Evolutionary conservation across 2,888 invertebrate species (phyloP).

Genomic region (Digitonthophagus gazella): DNA sequence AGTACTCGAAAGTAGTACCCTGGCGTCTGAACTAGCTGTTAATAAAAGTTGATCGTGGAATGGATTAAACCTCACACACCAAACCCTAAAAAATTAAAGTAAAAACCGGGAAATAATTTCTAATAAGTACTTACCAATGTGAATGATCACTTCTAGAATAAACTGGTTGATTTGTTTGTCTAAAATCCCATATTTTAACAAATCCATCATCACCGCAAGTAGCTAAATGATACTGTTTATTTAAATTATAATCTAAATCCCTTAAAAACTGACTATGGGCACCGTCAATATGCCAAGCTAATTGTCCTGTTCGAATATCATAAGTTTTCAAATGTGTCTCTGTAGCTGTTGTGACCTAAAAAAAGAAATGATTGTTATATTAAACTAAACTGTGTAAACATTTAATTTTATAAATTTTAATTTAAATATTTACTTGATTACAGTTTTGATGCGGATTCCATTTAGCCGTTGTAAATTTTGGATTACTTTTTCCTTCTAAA

Average conservation of each 20-base stretch:
- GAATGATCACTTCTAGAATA: slow-evolving; percentile 81
- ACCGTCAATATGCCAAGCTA: slow-evolving; percentile 75
- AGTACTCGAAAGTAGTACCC: slow-evolving; percentile 84
- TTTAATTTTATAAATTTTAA: not conserved
- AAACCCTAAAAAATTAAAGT: slow-evolving; percentile 63
- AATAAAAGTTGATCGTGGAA: slow-evolving; percentile 95
- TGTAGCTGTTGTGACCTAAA: slow-evolving; percentile 78
- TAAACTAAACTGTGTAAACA: not conserved
- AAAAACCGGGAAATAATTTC: no score
- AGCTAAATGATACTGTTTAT: slow-evolving; percentile 90
- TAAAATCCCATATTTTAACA: slow-evolving; percentile 94
- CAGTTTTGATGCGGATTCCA: slow-evolving; percentile 96
- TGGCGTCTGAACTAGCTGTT: slow-evolving; percentile 92
- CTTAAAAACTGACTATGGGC: slow-evolving; percentile 87
- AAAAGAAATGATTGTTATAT: not conserved
- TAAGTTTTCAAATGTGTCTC: slow-evolving; percentile 85
- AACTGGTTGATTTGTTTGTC: slow-evolving; percentile 76
- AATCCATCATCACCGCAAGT: slow-evolving; percentile 96
- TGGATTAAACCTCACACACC: slow-evolving; percentile 92
- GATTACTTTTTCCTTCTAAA: slow-evolving; percentile 68
- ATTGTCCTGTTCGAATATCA: slow-evolving; percentile 76
- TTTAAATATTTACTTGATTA: slow-evolving; percentile 57
- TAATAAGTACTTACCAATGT: slow-evolving; percentile 80
- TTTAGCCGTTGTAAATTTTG: slow-evolving; percentile 79
- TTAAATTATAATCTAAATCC: slow-evolving; percentile 96